Conservation (phyloP, 2,888 invertebrate genomes). For the Dolomedes plantarius region DNA sequence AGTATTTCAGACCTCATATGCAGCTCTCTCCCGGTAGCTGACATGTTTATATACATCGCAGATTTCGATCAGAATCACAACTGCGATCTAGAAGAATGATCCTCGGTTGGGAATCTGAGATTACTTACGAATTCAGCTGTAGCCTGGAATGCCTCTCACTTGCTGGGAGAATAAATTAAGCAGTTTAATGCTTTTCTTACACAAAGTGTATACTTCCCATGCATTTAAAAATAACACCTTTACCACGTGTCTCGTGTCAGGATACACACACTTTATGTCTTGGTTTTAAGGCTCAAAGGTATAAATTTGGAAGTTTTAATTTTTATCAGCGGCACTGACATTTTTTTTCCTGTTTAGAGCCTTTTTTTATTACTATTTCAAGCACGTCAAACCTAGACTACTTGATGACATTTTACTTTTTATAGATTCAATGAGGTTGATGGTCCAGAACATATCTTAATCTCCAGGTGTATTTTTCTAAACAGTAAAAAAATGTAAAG, state of each 20-base stretch:
- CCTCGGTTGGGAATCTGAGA: background rate
- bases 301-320: background rate
- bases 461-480: no score
- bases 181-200: no score
- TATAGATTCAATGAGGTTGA: no score
- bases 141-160: no score
- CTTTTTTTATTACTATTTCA: no score
- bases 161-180: no score
- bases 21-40: background rate
- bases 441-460: no score
- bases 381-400: no score
- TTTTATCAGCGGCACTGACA: background rate
- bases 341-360: background rate
- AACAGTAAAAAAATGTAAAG: no score
- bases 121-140: no score
- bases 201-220: no score
- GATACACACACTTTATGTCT: background rate
- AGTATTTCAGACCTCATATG: background rate
- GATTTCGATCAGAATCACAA: background rate
- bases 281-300: background rate
- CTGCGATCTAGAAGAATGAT: background rate
- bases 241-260: constrained; percentile 1
- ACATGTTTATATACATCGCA: background rate
- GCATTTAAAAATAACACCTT: background rate
- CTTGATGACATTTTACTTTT: no score